Evolutionary conservation across 2,888 invertebrate species (phyloP).

Genomic region (Scaptomyza parva): DNA sequence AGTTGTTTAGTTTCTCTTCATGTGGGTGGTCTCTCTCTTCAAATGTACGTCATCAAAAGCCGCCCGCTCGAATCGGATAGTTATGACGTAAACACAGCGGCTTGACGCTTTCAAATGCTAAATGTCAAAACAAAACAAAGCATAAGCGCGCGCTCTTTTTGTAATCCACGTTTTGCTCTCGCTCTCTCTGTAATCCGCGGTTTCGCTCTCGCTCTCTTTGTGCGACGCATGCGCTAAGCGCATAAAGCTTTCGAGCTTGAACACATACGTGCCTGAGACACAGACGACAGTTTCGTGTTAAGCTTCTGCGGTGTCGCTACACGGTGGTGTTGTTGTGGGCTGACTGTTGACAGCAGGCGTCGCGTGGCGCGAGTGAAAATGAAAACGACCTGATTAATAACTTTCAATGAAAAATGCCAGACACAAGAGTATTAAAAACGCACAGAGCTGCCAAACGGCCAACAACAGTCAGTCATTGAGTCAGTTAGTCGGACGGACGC

Average conservation of each 20-base stretch:
- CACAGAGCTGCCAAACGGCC: constrained; percentile 4
- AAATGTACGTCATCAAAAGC: constrained; percentile 43
- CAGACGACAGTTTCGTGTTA: constrained; percentile 58
- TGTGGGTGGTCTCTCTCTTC: constrained; percentile 8
- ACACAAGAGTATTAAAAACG: constrained; percentile 30
- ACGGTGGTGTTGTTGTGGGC: constrained; percentile 36
- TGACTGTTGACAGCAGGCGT: constrained; percentile 42
- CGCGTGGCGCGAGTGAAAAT: constrained; percentile 59
- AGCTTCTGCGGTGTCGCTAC: constrained; percentile 60
- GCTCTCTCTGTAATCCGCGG: neutral
- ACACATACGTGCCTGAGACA: constrained; percentile 39
- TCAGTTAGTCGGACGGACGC: constrained; percentile 14
- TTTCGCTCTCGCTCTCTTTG: constrained; percentile 10
- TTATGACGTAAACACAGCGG: constrained; percentile 46
- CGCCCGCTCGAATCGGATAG: constrained; percentile 7
- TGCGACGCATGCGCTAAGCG: constrained; percentile 58
- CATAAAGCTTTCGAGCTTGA: constrained; percentile 53
- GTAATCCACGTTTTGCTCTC: neutral
- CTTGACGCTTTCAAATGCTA: constrained; percentile 27
- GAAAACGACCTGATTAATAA: constrained; percentile 49
- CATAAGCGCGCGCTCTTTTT: neutral
- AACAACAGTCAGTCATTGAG: constrained; percentile 14
- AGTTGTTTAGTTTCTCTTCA: neutral
- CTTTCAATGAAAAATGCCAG: constrained; percentile 16
- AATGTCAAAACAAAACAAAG: constrained; percentile 60